Evolutionary conservation across 2,888 invertebrate genomes (phyloP), one percentile per base, ranked within the genome.

Genomic region (Linyphia triangularis): DNA sequence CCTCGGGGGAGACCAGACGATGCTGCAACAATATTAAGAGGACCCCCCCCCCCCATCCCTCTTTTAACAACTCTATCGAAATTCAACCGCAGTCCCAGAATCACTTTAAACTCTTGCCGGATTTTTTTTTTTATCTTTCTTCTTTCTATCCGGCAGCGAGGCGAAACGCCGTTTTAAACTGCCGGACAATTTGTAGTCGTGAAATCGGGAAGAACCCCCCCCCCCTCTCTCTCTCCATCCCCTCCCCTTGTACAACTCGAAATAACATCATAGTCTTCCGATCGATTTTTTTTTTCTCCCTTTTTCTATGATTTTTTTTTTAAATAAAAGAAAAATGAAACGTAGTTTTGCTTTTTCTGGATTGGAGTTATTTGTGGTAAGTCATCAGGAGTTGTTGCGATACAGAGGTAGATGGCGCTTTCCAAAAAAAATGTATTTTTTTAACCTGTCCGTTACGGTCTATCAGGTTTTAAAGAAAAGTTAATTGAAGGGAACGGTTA

Each of bases 181-280:
- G 67, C 85, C 73, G 85, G 85, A 86, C 85, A 86, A 86, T 86
- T 86, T 86, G 85, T 86, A 86, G 79, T 79, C 73, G 57, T 70
- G 59, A 85, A 85, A 85, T 84, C 84, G 85, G 69, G 77, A 73
- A 72, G n/a, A 51, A 33, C 9, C 33, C 33, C 33, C 33, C 33
- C 33, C 33, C 33, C 33, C 33, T 9, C 33, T 9, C 9, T 33
- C 33, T 16, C 51, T n/a, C n/a, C n/a, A n/a, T n/a, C 51, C n/a
- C n/a, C 16, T 51, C n/a, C 51, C 16, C 51, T 79, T 63, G 70
- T 57, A 67, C 73, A 82, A 67, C 73, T 63, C 73, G 67, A 81
- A 88, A 88, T 88, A 88, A 75, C 86, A 75, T 81, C 86, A 63
- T 33, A 61, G 73, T 43, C 30, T 33, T 40, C 30, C 33, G 79